These are phyloP conservation scores for Suricata suricatta DNA, from an alignment of 2,113 vertebrate species.

Conservation along the genomic window DNA sequence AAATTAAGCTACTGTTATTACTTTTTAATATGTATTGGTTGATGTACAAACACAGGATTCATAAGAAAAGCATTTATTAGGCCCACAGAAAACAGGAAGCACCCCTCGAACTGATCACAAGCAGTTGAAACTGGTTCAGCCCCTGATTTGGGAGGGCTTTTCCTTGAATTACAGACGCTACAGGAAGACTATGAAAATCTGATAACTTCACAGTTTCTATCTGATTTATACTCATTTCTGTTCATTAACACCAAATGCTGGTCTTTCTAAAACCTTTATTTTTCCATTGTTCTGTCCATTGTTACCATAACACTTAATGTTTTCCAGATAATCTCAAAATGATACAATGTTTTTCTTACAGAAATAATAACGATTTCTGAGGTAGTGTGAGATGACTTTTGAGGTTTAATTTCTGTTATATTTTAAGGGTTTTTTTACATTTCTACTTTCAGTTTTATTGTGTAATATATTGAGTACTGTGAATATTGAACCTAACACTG, in stretches of 20 bases:
- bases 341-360: not conserved
- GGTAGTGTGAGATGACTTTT: not conserved
- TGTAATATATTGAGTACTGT: not conserved
- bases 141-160: not conserved
- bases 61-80: not conserved
- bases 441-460: constrained; percentile 27
- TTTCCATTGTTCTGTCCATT: not conserved
- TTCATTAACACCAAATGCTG: not conserved
- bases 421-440: constrained; percentile 36
- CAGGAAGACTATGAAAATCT: constrained; percentile 7
- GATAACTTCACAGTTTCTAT: not conserved
- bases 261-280: constrained; percentile 16
- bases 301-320: not conserved
- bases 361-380: constrained; percentile 11
- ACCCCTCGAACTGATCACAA: not conserved
- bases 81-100: not conserved
- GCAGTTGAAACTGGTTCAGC: not conserved
- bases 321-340: not conserved
- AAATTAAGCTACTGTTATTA: constrained; percentile 6
- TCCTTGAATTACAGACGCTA: not conserved
- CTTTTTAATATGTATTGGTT: not conserved
- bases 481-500: not conserved
- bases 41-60: not conserved
- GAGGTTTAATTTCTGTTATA: constrained; percentile 22
- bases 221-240: not conserved